Percentiles rank a stretch among this genome's conserved stretches.
These are phyloP conservation scores for Tipula unca DNA, from an alignment of 2,888 invertebrate genomes.

Conservation along the genomic window DNA sequence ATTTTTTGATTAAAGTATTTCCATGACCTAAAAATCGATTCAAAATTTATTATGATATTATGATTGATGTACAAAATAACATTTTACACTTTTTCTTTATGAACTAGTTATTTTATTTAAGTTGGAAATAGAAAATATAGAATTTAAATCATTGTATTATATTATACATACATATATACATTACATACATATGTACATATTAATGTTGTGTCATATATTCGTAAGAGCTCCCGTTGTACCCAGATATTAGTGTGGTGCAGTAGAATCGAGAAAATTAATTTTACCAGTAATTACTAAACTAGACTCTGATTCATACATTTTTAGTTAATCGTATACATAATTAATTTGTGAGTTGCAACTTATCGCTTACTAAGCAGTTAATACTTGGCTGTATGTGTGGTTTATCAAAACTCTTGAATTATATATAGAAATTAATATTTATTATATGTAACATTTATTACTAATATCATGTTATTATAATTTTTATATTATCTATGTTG, in stretches of 20 bases:
- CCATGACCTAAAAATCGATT: not conserved
- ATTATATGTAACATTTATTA: not conserved
- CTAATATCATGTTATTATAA: too few species aligned
- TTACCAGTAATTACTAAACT: not conserved
- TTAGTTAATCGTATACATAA: not conserved
- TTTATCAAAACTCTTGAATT: not conserved
- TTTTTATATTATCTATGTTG: not conserved
- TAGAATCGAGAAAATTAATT: not conserved
- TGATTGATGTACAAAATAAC: not conserved
- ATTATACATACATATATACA: too few species aligned
- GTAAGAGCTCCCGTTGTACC: too few species aligned
- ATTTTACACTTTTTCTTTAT: not conserved
- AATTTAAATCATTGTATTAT: too few species aligned
- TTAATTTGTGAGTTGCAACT: not conserved
- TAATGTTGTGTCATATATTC: too few species aligned
- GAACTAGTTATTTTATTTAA: too few species aligned
- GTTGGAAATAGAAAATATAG: too few species aligned
- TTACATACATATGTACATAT: too few species aligned
- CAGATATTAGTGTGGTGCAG: too few species aligned
- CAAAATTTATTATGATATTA: too few species aligned
- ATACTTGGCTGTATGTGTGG: not conserved
- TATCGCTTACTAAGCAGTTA: not conserved
- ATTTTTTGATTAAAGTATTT: not conserved
- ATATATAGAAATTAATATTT: not conserved
- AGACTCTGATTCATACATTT: not conserved